Evolutionary conservation across 1,140 invertebrate species (phyloP).

Genomic region (Eciton burchellii): DNA sequence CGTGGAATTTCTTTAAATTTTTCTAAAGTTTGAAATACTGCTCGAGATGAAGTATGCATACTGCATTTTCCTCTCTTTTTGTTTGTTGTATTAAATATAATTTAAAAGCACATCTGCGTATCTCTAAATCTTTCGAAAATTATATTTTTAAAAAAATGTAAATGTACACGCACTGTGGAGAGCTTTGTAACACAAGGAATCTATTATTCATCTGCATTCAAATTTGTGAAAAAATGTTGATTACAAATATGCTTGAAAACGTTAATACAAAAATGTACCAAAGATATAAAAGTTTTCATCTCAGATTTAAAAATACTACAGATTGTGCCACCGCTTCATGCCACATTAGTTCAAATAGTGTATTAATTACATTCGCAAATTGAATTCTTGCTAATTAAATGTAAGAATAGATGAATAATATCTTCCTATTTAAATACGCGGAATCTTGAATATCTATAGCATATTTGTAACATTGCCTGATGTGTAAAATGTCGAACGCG

Average conservation of each 20-base stretch:
- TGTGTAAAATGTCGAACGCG: neutral
- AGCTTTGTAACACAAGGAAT: no score
- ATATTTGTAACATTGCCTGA: conserved; percentile 2
- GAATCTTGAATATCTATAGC: conserved; percentile 16
- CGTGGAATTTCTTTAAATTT: neutral
- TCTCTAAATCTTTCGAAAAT: no score
- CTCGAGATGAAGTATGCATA: no score
- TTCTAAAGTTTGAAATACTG: no score
- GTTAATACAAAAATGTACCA: neutral
- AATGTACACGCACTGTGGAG: no score
- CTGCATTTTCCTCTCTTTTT: no score
- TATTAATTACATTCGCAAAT: conserved; percentile 5
- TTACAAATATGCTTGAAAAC: no score
- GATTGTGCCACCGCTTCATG: neutral
- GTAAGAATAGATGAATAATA: neutral
- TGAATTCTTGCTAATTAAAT: conserved; percentile 2
- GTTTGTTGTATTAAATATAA: no score
- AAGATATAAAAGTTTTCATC: neutral
- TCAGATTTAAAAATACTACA: neutral
- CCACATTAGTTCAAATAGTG: neutral
- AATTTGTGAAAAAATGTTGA: no score
- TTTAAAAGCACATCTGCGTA: no score
- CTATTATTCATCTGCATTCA: no score
- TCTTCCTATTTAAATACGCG: neutral
- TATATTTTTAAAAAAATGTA: no score